Evolutionary conservation across 1,140 invertebrate genomes (phyloP).

Genomic region (Bemisia tabaci): DNA sequence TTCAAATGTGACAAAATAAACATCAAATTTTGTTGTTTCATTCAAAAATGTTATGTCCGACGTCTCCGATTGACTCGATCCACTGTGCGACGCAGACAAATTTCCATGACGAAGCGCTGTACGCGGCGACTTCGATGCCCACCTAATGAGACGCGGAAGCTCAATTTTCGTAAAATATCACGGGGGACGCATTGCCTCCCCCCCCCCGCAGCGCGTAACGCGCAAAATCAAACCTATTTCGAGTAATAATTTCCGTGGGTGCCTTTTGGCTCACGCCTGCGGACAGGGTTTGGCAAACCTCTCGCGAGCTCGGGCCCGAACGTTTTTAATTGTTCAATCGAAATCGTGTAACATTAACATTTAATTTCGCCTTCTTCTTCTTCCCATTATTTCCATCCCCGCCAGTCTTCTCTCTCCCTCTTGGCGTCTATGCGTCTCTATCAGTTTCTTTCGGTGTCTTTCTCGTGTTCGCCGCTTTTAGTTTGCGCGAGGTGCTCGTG

Average conservation of each 20-base stretch:
- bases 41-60: no score
- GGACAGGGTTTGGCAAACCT: background rate
- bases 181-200: no score
- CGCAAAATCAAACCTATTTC: background rate
- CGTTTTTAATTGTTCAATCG: background rate
- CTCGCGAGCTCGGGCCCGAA: background rate
- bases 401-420: background rate
- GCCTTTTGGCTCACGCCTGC: background rate
- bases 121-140: no score
- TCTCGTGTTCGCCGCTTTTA: background rate
- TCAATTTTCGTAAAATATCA: no score
- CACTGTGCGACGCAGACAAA: no score
- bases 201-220: background rate
- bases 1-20: no score
- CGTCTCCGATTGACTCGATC: no score
- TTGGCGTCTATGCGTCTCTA: background rate
- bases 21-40: no score
- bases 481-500: background rate
- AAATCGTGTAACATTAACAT: background rate
- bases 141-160: no score
- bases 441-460: background rate
- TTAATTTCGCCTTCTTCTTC: background rate
- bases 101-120: no score
- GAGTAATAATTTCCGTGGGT: background rate
- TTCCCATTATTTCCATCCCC: no score